Evolutionary conservation across 23 tunicate genomes (phyloP).

Genomic region (Ascidia mentula): DNA sequence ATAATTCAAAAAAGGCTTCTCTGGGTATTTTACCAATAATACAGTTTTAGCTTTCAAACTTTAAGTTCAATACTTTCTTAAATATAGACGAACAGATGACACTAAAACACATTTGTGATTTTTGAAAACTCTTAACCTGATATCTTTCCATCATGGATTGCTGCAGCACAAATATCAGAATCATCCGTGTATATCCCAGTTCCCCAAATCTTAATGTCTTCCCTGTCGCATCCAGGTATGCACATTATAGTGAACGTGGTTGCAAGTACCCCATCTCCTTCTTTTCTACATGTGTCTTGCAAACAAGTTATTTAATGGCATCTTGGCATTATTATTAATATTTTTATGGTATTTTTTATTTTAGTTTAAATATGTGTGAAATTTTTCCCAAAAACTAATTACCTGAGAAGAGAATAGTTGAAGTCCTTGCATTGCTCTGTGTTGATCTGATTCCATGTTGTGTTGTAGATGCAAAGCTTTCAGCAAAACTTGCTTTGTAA

Average conservation of each 20-base stretch:
- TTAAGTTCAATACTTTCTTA: too few relatives aligned
- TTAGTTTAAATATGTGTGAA: too few relatives aligned
- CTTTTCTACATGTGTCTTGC: not conserved
- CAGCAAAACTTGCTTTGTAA: not conserved
- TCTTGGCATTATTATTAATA: too few relatives aligned
- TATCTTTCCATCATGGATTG: constrained; percentile 45
- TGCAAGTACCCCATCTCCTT: not conserved
- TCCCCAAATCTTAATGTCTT: constrained; percentile 36
- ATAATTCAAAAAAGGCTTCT: too few relatives aligned
- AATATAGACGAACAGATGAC: too few relatives aligned
- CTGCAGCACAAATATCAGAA: constrained; percentile 39
- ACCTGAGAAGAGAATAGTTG: not conserved
- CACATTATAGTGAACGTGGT: constrained; percentile 23
- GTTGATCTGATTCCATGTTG: not conserved
- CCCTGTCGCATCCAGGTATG: constrained; percentile 21
- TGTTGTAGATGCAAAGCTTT: not conserved
- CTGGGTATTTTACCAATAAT: too few relatives aligned
- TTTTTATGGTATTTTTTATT: too few relatives aligned
- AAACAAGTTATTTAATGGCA: too few relatives aligned
- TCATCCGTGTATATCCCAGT: constrained; percentile 27
- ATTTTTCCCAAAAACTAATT: too few relatives aligned
- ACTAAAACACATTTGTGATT: too few relatives aligned
- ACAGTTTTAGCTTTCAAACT: too few relatives aligned
- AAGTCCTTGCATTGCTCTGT: not conserved
- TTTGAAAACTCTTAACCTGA: too few relatives aligned